These are phyloP conservation scores for Lathronympha strigana DNA, from an alignment of 2,888 invertebrate species.

Conservation along the genomic window DNA sequence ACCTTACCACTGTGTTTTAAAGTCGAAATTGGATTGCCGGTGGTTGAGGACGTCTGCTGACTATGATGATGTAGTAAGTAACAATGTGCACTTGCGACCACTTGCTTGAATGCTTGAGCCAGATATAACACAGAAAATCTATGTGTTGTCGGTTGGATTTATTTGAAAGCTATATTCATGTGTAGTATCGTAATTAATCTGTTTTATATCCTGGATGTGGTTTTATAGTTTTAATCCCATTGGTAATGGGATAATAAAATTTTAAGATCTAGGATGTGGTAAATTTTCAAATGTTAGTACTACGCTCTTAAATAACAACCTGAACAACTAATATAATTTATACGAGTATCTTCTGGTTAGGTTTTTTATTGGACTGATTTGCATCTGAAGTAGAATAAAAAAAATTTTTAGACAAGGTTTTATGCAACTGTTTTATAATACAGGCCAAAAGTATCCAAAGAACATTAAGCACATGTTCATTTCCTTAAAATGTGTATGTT, in stretches of 20 bases:
- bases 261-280: constrained; percentile 8
- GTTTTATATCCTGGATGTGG: constrained; percentile 23
- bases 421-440: neutral
- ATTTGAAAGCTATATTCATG: constrained; percentile 44
- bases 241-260: constrained; percentile 7
- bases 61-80: constrained; percentile 53
- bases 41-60: constrained; percentile 29
- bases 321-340: neutral
- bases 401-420: neutral
- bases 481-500: too few relatives aligned
- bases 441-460: too few relatives aligned
- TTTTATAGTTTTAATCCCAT: constrained; percentile 16
- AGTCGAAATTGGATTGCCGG: constrained; percentile 43
- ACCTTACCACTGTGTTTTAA: constrained; percentile 40
- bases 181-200: neutral
- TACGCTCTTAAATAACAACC: neutral
- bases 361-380: neutral
- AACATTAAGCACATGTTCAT: too few relatives aligned
- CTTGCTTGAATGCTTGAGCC: constrained; percentile 70
- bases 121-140: constrained; percentile 66
- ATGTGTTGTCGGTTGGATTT: constrained; percentile 52
- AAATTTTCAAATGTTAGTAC: neutral
- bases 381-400: neutral
- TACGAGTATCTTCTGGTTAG: neutral
- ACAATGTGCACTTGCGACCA: constrained; percentile 79